These are phyloP conservation scores for Anneissia japonica DNA, from an alignment of 35 echinoderm and acorn worm genomes.

Conservation along the genomic window DNA sequence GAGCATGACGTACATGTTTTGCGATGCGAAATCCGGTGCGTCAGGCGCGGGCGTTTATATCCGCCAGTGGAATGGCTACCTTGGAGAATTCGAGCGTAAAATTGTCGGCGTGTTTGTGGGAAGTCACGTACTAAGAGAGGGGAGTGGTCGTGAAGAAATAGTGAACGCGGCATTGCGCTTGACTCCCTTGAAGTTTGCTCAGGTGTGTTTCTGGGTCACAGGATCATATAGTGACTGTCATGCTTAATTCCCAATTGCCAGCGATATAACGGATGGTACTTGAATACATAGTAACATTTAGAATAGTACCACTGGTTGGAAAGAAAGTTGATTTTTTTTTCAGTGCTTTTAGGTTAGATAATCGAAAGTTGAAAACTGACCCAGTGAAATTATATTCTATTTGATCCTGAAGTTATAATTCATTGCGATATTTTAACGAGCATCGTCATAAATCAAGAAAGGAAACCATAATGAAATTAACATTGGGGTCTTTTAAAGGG, in stretches of 20 bases:
- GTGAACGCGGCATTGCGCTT: constrained; percentile 70
- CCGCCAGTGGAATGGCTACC: constrained; percentile 42
- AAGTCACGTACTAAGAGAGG: constrained; percentile 13
- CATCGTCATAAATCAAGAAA: too few species aligned
- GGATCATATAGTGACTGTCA: constrained; percentile 75
- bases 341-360: too few species aligned
- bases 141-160: constrained; percentile 10
- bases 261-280: too few species aligned
- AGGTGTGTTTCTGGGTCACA: constrained; percentile 93
- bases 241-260: constrained; percentile 42
- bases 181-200: constrained; percentile 90
- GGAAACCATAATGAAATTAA: too few species aligned
- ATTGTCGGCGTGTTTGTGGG: constrained; percentile 62
- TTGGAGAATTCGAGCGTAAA: constrained; percentile 40
- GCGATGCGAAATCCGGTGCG: constrained; percentile 53
- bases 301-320: too few species aligned
- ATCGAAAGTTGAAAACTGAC: too few species aligned
- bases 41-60: constrained; percentile 84
- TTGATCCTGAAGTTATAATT: too few species aligned
- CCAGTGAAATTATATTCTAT: too few species aligned
- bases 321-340: too few species aligned
- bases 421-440: too few species aligned
- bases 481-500: too few species aligned
- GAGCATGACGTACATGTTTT: constrained; percentile 57
- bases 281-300: too few species aligned